Conservation (phyloP, 2,797 vertebrate genomes). For the Bryconaethiops microstoma region DNA sequence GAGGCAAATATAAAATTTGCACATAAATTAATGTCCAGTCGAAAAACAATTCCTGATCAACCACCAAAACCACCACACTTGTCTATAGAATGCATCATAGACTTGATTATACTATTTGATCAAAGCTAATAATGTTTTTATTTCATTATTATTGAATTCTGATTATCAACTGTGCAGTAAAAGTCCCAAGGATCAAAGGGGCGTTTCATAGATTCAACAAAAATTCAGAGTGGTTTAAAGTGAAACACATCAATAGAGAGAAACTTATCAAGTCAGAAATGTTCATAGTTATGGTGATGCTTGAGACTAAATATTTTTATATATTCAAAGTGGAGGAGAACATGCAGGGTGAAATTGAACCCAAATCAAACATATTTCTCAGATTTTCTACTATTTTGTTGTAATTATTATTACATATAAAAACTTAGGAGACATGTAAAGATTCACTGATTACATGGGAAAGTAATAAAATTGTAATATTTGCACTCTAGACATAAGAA, state of each 20-base stretch:
- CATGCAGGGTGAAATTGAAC: not conserved
- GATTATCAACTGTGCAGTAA: not conserved
- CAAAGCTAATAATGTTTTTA: not conserved
- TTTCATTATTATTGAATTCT: too few species aligned
- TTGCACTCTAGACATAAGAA: not conserved
- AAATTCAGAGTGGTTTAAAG: not conserved
- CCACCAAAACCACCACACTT: not conserved
- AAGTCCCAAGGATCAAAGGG: too few species aligned
- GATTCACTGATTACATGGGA: not conserved
- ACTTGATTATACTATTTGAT: not conserved
- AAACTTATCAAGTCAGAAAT: not conserved
- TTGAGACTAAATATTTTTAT: not conserved
- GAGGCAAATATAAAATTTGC: too few species aligned
- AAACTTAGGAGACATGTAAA: too few species aligned
- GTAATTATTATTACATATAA: too few species aligned
- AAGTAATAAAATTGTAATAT: not conserved
- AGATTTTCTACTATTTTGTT: too few species aligned
- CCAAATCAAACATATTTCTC: too few species aligned
- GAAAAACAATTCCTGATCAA: too few species aligned
- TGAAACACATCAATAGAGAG: not conserved
- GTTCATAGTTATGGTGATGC: not conserved
- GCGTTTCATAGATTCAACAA: not conserved
- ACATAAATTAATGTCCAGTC: too few species aligned
- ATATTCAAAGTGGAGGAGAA: not conserved
- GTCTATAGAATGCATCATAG: not conserved